These are phyloP conservation scores for Coregonus ussuriensis DNA, from an alignment of 2,797 vertebrate genomes.

Conservation along the genomic window DNA sequence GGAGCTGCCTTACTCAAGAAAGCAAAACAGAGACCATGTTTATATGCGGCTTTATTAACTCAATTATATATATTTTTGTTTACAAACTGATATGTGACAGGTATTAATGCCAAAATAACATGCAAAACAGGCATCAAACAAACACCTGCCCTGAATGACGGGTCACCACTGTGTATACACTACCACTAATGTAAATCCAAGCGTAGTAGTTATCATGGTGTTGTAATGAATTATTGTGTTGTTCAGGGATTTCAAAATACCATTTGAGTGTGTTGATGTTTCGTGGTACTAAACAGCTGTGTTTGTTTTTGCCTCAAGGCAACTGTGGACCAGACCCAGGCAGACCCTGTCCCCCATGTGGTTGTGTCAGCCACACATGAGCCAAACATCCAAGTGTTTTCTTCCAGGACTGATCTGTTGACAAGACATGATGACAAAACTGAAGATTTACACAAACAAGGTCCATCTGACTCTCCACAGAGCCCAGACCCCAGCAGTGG, in stretches of 20 bases:
- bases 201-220: too few species aligned
- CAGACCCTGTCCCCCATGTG: slow-evolving; percentile 33
- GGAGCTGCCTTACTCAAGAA: too few species aligned
- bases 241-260: not conserved
- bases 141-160: too few species aligned
- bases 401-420: slow-evolving; percentile 19
- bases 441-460: slow-evolving; percentile 19
- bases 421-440: slow-evolving; percentile 27
- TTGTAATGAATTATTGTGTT: not conserved
- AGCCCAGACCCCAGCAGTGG: slow-evolving; percentile 29
- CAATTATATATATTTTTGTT: too few species aligned
- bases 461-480: slow-evolving; percentile 21
- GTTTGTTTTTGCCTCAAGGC: slow-evolving; percentile 61
- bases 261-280: not conserved
- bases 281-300: slow-evolving; percentile 28
- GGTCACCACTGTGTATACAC: not conserved
- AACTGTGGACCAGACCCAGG: slow-evolving; percentile 44
- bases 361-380: slow-evolving; percentile 25
- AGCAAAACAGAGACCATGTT: too few species aligned
- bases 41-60: too few species aligned
- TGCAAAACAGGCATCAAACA: too few species aligned
- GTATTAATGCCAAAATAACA: too few species aligned
- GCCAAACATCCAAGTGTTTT: slow-evolving; percentile 28
- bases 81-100: too few species aligned
- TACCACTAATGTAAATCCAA: too few species aligned